phyloP scores from a whole-genome alignment of 1,140 invertebrate genomes.

The Macrobrachium nipponense region DNA sequence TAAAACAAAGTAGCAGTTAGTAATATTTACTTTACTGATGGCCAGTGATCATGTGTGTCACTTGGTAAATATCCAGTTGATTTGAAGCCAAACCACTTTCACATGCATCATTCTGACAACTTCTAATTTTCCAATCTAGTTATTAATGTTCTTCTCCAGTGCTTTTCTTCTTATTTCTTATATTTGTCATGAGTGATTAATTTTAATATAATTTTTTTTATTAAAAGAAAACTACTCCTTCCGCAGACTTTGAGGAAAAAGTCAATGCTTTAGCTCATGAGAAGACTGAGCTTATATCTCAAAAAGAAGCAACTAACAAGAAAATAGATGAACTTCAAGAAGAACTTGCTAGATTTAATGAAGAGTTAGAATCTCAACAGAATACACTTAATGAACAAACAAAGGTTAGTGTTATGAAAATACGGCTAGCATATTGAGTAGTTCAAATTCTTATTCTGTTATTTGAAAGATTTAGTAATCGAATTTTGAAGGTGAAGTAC shows the following conservation, averaged over 20 bases:
- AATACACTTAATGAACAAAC: constrained; percentile 29
- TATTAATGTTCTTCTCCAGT: constrained; percentile 6
- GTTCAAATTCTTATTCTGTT: background rate
- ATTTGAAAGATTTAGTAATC: background rate
- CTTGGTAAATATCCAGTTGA: too few relatives aligned
- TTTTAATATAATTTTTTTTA: background rate
- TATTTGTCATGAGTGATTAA: too few relatives aligned
- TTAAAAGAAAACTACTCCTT: background rate
- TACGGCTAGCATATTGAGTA: too few relatives aligned
- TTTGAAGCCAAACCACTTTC: too few relatives aligned
- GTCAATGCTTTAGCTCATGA: background rate
- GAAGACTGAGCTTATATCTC: background rate
- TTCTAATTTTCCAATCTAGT: background rate
- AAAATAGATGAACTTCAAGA: constrained; percentile 15
- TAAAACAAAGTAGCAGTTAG: too few relatives aligned
- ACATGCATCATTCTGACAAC: too few relatives aligned
- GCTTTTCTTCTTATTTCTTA: background rate
- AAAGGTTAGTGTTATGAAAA: constrained; percentile 21
- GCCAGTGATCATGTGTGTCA: too few relatives aligned
- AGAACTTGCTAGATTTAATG: constrained; percentile 3
- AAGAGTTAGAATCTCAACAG: background rate
- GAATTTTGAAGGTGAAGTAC: too few relatives aligned
- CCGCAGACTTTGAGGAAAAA: constrained; percentile 27
- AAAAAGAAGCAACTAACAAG: constrained; percentile 3
- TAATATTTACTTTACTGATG: too few relatives aligned